phyloP scores from a whole-genome alignment of 2,113 vertebrate species.

The Polypterus bichir region DNA sequence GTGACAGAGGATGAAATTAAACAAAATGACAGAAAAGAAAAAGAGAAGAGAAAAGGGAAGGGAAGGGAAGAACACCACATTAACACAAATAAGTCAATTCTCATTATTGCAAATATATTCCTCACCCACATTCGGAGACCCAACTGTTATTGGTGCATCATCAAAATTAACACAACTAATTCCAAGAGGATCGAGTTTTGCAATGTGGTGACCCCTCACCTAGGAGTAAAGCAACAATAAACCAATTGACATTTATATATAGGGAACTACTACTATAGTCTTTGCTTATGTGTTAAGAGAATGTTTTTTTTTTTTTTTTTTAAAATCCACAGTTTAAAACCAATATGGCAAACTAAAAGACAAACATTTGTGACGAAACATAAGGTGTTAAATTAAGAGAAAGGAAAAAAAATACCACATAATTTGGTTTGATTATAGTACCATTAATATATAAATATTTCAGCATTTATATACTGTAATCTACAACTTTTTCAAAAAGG shows the following conservation, averaged over 20 bases:
- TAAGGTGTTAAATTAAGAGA: constrained; percentile 39
- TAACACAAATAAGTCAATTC: constrained; percentile 33
- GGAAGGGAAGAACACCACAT: constrained; percentile 38
- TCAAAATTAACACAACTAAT: constrained; percentile 96
- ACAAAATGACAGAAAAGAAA: constrained; percentile 11
- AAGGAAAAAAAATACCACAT: constrained; percentile 1
- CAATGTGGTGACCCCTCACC: constrained; percentile 91
- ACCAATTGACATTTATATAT: neutral
- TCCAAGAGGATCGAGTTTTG: constrained; percentile 89
- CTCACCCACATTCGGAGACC: constrained; percentile 83
- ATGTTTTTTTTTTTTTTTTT: too few relatives aligned
- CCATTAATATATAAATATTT: too few relatives aligned
- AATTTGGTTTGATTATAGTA: too few relatives aligned
- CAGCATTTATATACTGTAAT: too few relatives aligned
- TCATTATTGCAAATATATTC: constrained; percentile 45
- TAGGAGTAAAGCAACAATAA: constrained; percentile 43
- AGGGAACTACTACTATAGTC: too few relatives aligned
- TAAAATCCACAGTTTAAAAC: too few relatives aligned
- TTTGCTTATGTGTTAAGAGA: too few relatives aligned
- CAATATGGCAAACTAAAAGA: too few relatives aligned
- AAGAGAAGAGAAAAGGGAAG: constrained; percentile 29
- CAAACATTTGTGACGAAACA: constrained; percentile 27
- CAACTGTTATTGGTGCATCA: constrained; percentile 68
- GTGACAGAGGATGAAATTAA: neutral
- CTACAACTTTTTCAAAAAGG: too few relatives aligned